phyloP scores from a whole-genome alignment of 53 echinoderm and acorn worm genomes.

The Antedon mediterranea region DNA sequence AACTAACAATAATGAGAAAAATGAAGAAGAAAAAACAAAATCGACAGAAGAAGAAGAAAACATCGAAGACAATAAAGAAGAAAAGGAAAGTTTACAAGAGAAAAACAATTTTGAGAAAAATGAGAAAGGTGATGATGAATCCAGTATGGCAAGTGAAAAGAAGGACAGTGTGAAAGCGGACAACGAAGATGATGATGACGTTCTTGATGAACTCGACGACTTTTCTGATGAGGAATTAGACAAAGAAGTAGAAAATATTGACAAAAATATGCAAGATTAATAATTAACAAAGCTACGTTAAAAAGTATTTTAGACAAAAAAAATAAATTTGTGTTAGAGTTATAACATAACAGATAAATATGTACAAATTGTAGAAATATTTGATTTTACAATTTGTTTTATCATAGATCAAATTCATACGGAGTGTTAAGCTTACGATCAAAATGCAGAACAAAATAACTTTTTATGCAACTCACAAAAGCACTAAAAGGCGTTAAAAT shows the following conservation, averaged over 20 bases:
- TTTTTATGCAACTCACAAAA: too few relatives aligned
- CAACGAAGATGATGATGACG: constrained; percentile 24
- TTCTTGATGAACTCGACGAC: background rate
- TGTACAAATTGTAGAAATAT: too few relatives aligned
- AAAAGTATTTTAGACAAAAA: too few relatives aligned
- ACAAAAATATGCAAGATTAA: constrained; percentile 44
- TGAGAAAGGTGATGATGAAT: constrained; percentile 13
- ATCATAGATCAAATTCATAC: too few relatives aligned
- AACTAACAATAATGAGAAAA: background rate
- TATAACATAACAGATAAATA: too few relatives aligned
- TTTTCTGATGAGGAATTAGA: constrained; percentile 16
- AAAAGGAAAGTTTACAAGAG: constrained; percentile 27
- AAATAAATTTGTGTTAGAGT: too few relatives aligned
- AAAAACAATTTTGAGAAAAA: constrained; percentile 45
- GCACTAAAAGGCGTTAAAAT: too few relatives aligned
- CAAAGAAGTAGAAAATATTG: constrained; percentile 52
- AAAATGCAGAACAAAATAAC: too few relatives aligned
- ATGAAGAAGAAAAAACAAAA: background rate
- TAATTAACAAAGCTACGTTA: background rate
- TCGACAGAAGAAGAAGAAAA: background rate
- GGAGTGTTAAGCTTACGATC: too few relatives aligned
- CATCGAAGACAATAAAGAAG: background rate
- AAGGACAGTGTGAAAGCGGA: constrained; percentile 28
- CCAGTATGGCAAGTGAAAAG: constrained; percentile 16
- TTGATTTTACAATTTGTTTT: too few relatives aligned